Evolutionary conservation across 2,888 invertebrate species (phyloP).

Genomic region (Alitta virens): DNA sequence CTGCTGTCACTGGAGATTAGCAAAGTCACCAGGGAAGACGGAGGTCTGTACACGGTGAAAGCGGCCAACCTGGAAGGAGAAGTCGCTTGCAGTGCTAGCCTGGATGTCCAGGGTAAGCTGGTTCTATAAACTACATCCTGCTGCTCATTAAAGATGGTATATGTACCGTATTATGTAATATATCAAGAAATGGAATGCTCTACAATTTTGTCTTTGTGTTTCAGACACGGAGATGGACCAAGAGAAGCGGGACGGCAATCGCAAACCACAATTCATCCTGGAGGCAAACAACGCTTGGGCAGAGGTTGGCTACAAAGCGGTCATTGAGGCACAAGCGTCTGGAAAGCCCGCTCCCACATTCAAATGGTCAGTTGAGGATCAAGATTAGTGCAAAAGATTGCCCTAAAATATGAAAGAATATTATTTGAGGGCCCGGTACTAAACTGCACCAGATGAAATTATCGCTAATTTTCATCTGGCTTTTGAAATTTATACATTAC

Average conservation of each 20-base stretch:
- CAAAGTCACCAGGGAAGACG: slow-evolving; percentile 19
- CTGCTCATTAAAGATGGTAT: too few relatives aligned
- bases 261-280: slow-evolving; percentile 42
- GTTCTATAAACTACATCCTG: too few relatives aligned
- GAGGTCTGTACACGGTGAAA: slow-evolving; percentile 26
- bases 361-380: slow-evolving; percentile 43
- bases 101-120: slow-evolving; percentile 25
- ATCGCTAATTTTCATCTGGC: too few relatives aligned
- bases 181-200: too few relatives aligned
- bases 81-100: slow-evolving; percentile 25
- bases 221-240: slow-evolving; percentile 32
- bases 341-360: slow-evolving; percentile 51
- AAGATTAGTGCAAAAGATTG: not conserved
- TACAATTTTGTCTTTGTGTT: not conserved
- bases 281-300: slow-evolving; percentile 44
- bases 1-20: slow-evolving; percentile 27
- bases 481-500: too few relatives aligned
- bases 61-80: slow-evolving; percentile 26
- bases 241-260: slow-evolving; percentile 26
- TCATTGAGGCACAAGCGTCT: slow-evolving; percentile 44
- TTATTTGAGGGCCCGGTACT: too few relatives aligned
- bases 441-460: too few relatives aligned
- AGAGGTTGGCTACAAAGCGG: slow-evolving; percentile 46
- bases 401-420: too few relatives aligned
- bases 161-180: too few relatives aligned